Percentiles rank a stretch among this genome's conserved stretches.
phyloP scores from a whole-genome alignment of 2,888 invertebrate species.

The Thera obeliscata region DNA sequence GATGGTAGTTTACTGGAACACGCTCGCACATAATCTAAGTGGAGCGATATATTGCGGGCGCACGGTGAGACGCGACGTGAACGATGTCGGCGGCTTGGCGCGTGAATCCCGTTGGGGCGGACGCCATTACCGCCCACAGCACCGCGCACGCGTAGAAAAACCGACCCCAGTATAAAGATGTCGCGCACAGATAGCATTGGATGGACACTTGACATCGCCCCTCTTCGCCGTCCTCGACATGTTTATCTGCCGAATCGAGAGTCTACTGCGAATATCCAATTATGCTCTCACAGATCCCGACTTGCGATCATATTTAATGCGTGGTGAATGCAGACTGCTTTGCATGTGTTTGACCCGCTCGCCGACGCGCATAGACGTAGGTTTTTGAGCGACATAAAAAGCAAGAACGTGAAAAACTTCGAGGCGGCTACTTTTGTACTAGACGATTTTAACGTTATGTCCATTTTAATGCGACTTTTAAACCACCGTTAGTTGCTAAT shows the following conservation, averaged over 20 bases:
- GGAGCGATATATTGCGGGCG: slow-evolving; percentile 81
- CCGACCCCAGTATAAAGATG: slow-evolving; percentile 75
- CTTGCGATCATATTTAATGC: slow-evolving; percentile 59
- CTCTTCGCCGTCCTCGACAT: slow-evolving; percentile 58
- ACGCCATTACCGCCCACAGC: slow-evolving; percentile 81
- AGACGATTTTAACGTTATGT: slow-evolving; percentile 59
- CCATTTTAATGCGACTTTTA: slow-evolving; percentile 70
- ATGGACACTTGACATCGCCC: slow-evolving; percentile 72
- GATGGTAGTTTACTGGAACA: slow-evolving; percentile 71
- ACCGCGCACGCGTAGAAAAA: slow-evolving; percentile 77
- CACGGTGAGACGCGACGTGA: slow-evolving; percentile 80
- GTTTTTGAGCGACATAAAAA: slow-evolving; percentile 64
- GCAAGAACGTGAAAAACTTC: slow-evolving; percentile 52
- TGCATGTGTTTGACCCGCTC: slow-evolving; percentile 60
- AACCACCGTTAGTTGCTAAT: slow-evolving; percentile 52
- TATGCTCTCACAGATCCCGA: slow-evolving; percentile 66
- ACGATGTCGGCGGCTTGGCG: slow-evolving; percentile 78
- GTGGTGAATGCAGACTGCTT: slow-evolving; percentile 55
- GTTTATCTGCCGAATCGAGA: slow-evolving; percentile 64
- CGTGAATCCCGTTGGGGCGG: slow-evolving; percentile 80
- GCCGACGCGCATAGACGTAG: slow-evolving; percentile 45
- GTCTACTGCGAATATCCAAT: slow-evolving; percentile 72
- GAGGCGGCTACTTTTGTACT: slow-evolving; percentile 60
- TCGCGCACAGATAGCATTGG: slow-evolving; percentile 73
- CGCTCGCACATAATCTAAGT: slow-evolving; percentile 78